A percentile compares a stretch with the other conserved stretches of the same genome.
These are phyloP conservation scores for Nothoprocta pentlandii DNA, from an alignment of 2,113 vertebrate genomes.

Conservation along the genomic window DNA sequence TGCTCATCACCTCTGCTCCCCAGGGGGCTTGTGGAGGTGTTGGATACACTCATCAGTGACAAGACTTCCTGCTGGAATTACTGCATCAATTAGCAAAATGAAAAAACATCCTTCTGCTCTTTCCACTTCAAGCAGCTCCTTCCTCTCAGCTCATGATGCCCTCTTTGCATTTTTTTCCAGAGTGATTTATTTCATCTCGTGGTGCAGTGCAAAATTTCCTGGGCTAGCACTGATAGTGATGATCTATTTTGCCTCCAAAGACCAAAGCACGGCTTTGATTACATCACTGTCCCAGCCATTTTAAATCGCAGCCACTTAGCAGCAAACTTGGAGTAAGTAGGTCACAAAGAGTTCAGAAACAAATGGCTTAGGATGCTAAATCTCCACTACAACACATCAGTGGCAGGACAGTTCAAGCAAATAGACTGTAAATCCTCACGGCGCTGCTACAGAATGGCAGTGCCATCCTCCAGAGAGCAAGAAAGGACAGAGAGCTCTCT, in stretches of 20 bases:
- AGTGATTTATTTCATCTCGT: background rate
- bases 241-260: slow-evolving; percentile 39
- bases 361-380: slow-evolving; percentile 24
- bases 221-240: background rate
- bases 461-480: background rate
- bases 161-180: background rate
- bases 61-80: slow-evolving; percentile 31
- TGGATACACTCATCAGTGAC: background rate
- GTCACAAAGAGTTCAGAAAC: slow-evolving; percentile 37
- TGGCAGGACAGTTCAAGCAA: background rate
- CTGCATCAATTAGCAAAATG: slow-evolving; percentile 7
- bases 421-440: background rate
- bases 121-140: slow-evolving; percentile 11
- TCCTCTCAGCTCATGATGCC: background rate
- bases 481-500: background rate
- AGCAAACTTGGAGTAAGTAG: slow-evolving; percentile 58
- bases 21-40: background rate
- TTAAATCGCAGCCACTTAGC: slow-evolving; percentile 55
- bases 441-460: background rate
- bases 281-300: slow-evolving; percentile 34
- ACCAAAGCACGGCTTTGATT: slow-evolving; percentile 33
- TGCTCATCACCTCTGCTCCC: slow-evolving; percentile 51
- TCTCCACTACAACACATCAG: background rate
- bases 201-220: background rate
- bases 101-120: background rate